A percentile compares a stretch with the other conserved stretches of the same genome.
These are phyloP conservation scores for Pocillopora grandis DNA, from an alignment of 92 coral and sea anemone genomes.

Conservation along the genomic window DNA sequence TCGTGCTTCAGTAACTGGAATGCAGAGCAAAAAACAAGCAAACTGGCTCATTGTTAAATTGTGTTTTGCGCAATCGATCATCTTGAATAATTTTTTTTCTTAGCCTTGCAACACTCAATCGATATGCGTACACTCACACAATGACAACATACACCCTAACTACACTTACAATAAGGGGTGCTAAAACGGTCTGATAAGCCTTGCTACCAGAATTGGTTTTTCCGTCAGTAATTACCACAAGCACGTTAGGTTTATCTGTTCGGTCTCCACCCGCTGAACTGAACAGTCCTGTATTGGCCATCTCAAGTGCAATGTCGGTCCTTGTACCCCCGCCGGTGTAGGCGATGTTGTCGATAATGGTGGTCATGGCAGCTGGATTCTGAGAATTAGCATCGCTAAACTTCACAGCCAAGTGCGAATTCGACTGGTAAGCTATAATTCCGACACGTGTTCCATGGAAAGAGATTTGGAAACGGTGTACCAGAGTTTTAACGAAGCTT, in stretches of 20 bases:
- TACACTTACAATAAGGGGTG: constrained; percentile 51
- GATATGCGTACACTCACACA: not conserved
- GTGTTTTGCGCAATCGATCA: too few species aligned
- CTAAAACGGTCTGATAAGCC: constrained; percentile 42
- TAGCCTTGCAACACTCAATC: too few species aligned
- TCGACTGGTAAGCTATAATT: constrained; percentile 53
- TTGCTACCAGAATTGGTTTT: constrained; percentile 59
- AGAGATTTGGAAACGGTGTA: constrained; percentile 65
- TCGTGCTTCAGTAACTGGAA: too few species aligned
- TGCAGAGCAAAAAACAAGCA: too few species aligned
- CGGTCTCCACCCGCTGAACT: constrained; percentile 59
- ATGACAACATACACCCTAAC: too few species aligned
- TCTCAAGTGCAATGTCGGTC: constrained; percentile 49
- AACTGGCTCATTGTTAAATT: too few species aligned
- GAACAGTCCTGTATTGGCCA: constrained; percentile 54
- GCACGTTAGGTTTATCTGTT: constrained; percentile 53
- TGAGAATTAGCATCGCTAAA: constrained; percentile 34
- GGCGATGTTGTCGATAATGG: constrained; percentile 30
- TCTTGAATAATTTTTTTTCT: too few species aligned
- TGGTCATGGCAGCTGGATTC: constrained; percentile 27
- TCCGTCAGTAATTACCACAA: constrained; percentile 65
- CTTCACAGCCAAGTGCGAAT: constrained; percentile 25
- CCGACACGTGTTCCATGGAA: constrained; percentile 66
- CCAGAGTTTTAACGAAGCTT: constrained; percentile 64
- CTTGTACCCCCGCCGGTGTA: constrained; percentile 66